A percentile compares a stretch with the other conserved stretches of the same genome.
These are phyloP conservation scores for Salminus brasiliensis DNA, from an alignment of 2,113 vertebrate species.

Conservation along the genomic window DNA sequence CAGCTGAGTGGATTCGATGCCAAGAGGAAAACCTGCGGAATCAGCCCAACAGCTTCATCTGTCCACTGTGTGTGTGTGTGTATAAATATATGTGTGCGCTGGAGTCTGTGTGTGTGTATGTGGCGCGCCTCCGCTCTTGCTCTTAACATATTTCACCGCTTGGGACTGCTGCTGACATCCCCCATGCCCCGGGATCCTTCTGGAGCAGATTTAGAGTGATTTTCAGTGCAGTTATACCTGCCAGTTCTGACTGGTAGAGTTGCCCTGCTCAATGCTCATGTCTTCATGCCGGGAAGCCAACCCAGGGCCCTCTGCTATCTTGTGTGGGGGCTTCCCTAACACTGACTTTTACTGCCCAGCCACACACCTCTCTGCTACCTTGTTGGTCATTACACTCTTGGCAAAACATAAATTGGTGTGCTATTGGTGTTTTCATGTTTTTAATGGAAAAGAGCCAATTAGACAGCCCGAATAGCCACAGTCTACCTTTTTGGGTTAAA, in stretches of 20 bases:
- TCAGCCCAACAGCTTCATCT: slow-evolving; percentile 78
- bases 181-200: slow-evolving; percentile 69
- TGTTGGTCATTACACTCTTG: background rate
- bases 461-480: too few species aligned
- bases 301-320: slow-evolving; percentile 45
- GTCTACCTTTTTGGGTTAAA: too few species aligned
- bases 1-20: slow-evolving; percentile 76
- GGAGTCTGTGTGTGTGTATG: slow-evolving; percentile 31
- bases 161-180: slow-evolving; percentile 70
- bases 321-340: background rate
- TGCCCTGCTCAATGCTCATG: slow-evolving; percentile 67
- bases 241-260: slow-evolving; percentile 74
- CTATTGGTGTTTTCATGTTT: too few species aligned
- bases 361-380: background rate
- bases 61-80: slow-evolving; percentile 55
- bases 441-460: too few species aligned
- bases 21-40: slow-evolving; percentile 76
- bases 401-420: too few species aligned
- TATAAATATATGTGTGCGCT: slow-evolving; percentile 52
- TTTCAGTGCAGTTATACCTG: slow-evolving; percentile 81
- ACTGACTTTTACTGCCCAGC: background rate
- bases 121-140: slow-evolving; percentile 48
- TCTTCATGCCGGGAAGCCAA: slow-evolving; percentile 67
- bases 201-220: slow-evolving; percentile 78
- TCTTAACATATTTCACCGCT: slow-evolving; percentile 71